Percentiles rank a stretch among this genome's conserved stretches.
Conservation (phyloP, 64 coral and sea anemone genomes). For the Montipora foliosa region DNA sequence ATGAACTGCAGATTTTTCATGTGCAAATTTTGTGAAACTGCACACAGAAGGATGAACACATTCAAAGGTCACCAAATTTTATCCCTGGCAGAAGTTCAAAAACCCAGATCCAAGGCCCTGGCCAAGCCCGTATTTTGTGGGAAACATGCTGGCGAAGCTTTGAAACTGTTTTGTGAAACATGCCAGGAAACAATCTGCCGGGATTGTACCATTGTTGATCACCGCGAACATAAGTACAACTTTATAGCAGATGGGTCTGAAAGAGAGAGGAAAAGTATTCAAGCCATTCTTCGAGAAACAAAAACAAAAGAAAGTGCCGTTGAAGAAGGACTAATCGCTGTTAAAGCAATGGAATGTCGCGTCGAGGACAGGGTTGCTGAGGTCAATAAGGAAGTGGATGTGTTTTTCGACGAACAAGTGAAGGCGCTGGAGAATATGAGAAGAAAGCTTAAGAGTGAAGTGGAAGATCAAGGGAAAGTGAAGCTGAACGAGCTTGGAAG, state of each 20-base stretch:
- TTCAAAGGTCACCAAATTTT: slow-evolving; percentile 41
- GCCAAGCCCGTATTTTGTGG: slow-evolving; percentile 25
- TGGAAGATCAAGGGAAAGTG: not conserved
- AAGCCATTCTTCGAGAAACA: not conserved
- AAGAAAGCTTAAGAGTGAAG: slow-evolving; percentile 6
- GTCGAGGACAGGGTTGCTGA: not conserved
- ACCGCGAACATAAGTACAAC: slow-evolving; percentile 42
- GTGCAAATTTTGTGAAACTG: slow-evolving; percentile 31
- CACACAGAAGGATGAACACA: slow-evolving; percentile 35
- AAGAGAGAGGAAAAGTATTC: not conserved
- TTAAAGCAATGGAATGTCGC: slow-evolving; percentile 14
- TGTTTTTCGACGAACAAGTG: slow-evolving; percentile 6
- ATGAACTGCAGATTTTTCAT: not conserved
- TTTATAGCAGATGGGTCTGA: slow-evolving; percentile 28
- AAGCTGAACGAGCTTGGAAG: slow-evolving; percentile 6
- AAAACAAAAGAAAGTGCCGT: not conserved
- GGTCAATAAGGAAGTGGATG: slow-evolving; percentile 23
- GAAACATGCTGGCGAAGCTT: slow-evolving; percentile 22
- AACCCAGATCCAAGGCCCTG: slow-evolving; percentile 24
- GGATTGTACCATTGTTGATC: slow-evolving; percentile 68
- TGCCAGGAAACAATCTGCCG: slow-evolving; percentile 58
- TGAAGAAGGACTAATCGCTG: slow-evolving; percentile 16
- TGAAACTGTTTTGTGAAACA: slow-evolving; percentile 58
- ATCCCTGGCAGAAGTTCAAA: slow-evolving; percentile 41
- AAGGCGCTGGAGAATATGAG: not conserved